Evolutionary conservation across 2,113 vertebrate species (phyloP).

Genomic region (Lonchura striata): DNA sequence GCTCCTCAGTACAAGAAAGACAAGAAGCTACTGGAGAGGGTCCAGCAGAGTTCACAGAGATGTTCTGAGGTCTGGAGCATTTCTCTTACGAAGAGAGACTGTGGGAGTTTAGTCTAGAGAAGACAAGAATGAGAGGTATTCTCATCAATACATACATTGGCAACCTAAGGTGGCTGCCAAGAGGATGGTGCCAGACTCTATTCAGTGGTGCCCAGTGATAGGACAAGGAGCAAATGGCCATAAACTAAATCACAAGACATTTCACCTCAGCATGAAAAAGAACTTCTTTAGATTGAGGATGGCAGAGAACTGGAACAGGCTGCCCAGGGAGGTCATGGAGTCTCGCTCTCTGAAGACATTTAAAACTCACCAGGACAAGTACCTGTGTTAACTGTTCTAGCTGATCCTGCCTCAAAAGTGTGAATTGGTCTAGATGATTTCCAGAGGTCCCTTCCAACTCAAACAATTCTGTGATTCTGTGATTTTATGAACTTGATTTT

Average conservation of each 20-base stretch:
- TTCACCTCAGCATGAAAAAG: neutral
- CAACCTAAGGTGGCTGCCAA: rapidly evolving
- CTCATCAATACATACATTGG: neutral
- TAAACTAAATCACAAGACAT: neutral
- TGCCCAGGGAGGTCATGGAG: neutral
- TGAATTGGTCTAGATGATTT: neutral
- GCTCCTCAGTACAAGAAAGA: neutral
- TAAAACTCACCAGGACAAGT: neutral
- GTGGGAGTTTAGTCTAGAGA: neutral
- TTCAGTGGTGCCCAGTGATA: too few relatives aligned
- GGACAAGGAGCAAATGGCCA: neutral
- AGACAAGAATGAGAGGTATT: neutral
- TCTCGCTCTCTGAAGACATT: neutral
- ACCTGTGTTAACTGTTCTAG: neutral
- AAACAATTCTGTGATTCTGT: too few relatives aligned
- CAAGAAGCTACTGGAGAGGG: neutral
- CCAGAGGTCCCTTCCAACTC: neutral
- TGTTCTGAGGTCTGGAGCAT: neutral
- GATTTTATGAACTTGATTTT: neutral
- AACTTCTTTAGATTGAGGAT: neutral
- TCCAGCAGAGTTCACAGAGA: rapidly evolving
- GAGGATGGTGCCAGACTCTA: neutral
- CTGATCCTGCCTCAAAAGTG: neutral
- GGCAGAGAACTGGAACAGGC: neutral
- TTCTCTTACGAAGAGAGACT: neutral